Percentiles rank a stretch among this genome's conserved stretches.
These are phyloP conservation scores for Anoplolepis gracilipes DNA, from an alignment of 1,140 invertebrate species.

Conservation along the genomic window DNA sequence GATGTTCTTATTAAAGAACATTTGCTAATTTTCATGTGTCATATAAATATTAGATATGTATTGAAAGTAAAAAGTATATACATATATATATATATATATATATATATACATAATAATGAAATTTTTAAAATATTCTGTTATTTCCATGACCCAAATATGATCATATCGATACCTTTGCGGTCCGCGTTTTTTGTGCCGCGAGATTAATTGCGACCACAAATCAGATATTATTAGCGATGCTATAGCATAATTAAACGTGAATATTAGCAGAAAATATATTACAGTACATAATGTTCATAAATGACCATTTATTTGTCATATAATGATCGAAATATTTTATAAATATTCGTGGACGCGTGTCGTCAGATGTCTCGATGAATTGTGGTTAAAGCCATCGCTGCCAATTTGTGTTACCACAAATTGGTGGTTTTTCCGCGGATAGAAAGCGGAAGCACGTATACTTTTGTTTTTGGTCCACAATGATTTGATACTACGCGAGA, in stretches of 20 bases:
- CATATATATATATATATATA: slow-evolving; percentile 5
- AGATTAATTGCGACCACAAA: slow-evolving; percentile 59
- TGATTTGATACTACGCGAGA: neutral
- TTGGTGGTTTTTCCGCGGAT: slow-evolving; percentile 8
- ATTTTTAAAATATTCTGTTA: neutral
- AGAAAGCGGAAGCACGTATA: neutral
- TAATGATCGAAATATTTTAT: slow-evolving; percentile 61
- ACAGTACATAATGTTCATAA: slow-evolving; percentile 7
- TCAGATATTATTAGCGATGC: slow-evolving; percentile 37
- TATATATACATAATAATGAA: no score
- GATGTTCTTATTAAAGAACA: neutral
- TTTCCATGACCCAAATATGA: neutral
- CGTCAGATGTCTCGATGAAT: slow-evolving; percentile 32
- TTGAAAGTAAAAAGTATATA: neutral
- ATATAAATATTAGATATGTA: neutral
- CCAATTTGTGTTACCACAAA: slow-evolving; percentile 39
- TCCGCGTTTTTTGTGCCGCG: neutral
- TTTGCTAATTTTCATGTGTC: neutral
- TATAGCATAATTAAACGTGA: slow-evolving; percentile 37
- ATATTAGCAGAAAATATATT: slow-evolving; percentile 34
- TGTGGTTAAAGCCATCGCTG: slow-evolving; percentile 33
- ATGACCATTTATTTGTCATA: slow-evolving; percentile 38
- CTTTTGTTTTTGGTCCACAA: neutral
- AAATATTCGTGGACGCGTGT: slow-evolving; percentile 24
- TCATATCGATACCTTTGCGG: slow-evolving; percentile 13